Conservation (phyloP, 35 echinoderm and acorn worm species). For the Acanthaster planci region DNA sequence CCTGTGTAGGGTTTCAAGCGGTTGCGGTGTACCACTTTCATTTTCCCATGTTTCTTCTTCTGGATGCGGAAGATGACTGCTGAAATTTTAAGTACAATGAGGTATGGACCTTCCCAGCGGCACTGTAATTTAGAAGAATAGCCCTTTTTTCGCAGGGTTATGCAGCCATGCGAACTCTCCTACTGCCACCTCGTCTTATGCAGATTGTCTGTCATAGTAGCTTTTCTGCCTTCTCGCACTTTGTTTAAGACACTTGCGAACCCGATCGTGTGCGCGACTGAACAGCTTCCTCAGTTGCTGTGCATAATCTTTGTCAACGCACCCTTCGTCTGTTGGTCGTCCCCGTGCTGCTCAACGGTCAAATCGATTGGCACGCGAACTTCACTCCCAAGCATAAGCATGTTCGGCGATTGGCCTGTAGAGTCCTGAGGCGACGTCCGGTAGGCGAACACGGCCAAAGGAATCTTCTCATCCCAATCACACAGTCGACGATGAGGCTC, state of each 20-base stretch:
- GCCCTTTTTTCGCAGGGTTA: background rate
- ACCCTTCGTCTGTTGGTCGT: too few relatives aligned
- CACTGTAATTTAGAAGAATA: background rate
- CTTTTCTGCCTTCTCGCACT: conserved; percentile 33
- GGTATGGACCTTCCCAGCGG: conserved; percentile 5
- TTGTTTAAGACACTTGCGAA: background rate
- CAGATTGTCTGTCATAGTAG: conserved; percentile 36
- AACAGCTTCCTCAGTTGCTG: background rate
- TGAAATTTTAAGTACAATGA: background rate
- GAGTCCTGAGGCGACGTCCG: too few relatives aligned
- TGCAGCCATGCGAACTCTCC: conserved; percentile 1
- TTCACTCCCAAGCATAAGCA: too few relatives aligned
- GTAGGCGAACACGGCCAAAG: too few relatives aligned
- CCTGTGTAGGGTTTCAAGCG: background rate
- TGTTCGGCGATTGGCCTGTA: too few relatives aligned
- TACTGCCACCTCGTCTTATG: background rate
- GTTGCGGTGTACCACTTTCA: background rate
- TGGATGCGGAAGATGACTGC: background rate
- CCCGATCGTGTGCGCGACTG: conserved; percentile 18
- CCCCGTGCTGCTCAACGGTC: background rate
- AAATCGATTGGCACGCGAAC: too few relatives aligned
- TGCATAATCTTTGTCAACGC: conserved; percentile 30
- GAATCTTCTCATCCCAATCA: too few relatives aligned
- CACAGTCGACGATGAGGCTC: too few relatives aligned
- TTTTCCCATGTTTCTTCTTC: background rate